These are phyloP conservation scores for Musca domestica DNA, from an alignment of 1,140 invertebrate genomes.

Conservation along the genomic window DNA sequence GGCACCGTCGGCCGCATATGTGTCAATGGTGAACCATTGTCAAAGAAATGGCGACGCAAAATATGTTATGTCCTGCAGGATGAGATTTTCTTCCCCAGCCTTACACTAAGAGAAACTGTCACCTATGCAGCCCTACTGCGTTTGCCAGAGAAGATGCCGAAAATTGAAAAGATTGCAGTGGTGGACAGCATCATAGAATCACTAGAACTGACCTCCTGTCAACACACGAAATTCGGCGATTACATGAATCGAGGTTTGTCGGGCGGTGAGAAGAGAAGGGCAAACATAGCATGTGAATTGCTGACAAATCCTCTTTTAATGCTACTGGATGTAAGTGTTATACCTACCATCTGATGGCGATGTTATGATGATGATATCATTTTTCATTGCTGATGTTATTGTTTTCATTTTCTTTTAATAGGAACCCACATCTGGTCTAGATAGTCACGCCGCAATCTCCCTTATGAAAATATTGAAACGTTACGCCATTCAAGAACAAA, in stretches of 20 bases:
- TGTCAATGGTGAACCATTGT: slow-evolving; percentile 72
- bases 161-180: slow-evolving; percentile 73
- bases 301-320: slow-evolving; percentile 81
- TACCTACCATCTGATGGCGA: background rate
- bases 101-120: slow-evolving; percentile 77
- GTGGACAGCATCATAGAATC: slow-evolving; percentile 79
- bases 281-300: slow-evolving; percentile 83
- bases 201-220: slow-evolving; percentile 72
- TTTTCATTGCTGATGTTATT: background rate
- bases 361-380: too few relatives aligned
- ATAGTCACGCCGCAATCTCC: slow-evolving; percentile 77
- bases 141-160: slow-evolving; percentile 72
- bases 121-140: slow-evolving; percentile 71
- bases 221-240: slow-evolving; percentile 82
- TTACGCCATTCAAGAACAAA: slow-evolving; percentile 74
- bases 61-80: slow-evolving; percentile 85
- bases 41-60: slow-evolving; percentile 71
- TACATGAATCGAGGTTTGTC: slow-evolving; percentile 75
- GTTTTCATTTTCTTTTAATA: slow-evolving; percentile 46
- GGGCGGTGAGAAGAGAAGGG: slow-evolving; percentile 83
- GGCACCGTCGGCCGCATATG: slow-evolving; percentile 67
- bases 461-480: slow-evolving; percentile 73
- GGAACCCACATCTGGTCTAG: slow-evolving; percentile 84
- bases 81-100: slow-evolving; percentile 79
- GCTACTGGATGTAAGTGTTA: slow-evolving; percentile 76